These are phyloP conservation scores for Trichosurus vulpecula DNA, from an alignment of 2,797 vertebrate species.

Conservation along the genomic window DNA sequence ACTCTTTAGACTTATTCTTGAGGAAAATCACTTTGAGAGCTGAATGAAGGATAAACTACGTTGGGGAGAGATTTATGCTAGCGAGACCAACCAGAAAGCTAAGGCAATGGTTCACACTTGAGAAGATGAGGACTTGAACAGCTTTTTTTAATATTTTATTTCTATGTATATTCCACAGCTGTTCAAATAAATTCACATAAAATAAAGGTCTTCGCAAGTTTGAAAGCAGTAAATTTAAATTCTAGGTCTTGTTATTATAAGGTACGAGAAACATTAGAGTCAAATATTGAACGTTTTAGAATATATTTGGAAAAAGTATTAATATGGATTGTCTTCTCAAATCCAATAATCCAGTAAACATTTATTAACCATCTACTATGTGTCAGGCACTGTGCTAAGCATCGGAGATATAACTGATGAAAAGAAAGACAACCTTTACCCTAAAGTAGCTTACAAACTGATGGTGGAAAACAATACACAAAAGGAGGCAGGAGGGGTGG, in stretches of 20 bases:
- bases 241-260: neutral
- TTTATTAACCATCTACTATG: neutral
- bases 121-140: neutral
- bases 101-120: neutral
- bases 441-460: neutral
- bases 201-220: neutral
- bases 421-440: neutral
- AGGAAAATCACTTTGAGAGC: neutral
- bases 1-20: neutral
- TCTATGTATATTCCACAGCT: neutral
- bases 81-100: neutral
- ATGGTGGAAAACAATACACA: no score
- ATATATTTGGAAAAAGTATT: neutral
- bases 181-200: neutral
- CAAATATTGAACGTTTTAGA: neutral
- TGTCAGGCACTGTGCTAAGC: neutral
- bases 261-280: neutral
- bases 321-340: neutral
- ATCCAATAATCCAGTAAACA: neutral
- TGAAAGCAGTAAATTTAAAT: neutral
- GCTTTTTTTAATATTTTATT: neutral
- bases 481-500: no score
- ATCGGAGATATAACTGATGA: neutral
- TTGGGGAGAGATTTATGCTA: neutral
- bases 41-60: neutral